These are phyloP conservation scores for Silurus asotus DNA, from an alignment of 2,113 vertebrate genomes.

Conservation along the genomic window DNA sequence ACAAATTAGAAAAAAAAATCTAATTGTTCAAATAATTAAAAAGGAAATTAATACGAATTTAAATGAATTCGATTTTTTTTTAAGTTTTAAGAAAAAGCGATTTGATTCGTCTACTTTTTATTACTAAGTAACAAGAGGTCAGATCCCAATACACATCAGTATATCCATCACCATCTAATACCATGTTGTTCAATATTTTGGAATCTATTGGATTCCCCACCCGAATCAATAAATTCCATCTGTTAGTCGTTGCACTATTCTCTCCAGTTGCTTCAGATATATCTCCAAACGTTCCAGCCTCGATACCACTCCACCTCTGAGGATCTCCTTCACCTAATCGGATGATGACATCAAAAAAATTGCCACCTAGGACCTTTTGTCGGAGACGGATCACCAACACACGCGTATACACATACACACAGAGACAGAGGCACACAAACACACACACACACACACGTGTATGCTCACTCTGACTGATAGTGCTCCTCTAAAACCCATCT, in stretches of 20 bases:
- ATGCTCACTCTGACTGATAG: constrained; percentile 72
- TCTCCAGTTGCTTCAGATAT: neutral
- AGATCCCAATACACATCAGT: neutral
- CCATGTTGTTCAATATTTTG: neutral
- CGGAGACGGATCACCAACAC: constrained; percentile 47
- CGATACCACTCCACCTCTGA: constrained; percentile 3
- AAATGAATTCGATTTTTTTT: no score
- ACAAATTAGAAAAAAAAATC: neutral
- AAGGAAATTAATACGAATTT: neutral
- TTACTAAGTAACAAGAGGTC: neutral
- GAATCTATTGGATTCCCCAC: neutral
- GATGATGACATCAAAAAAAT: constrained; percentile 62
- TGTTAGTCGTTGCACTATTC: neutral
- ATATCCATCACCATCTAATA: neutral
- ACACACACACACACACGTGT: constrained; percentile 21
- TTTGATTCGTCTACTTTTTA: neutral
- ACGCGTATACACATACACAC: constrained; percentile 54
- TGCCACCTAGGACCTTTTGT: constrained; percentile 63
- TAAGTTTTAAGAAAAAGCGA: neutral
- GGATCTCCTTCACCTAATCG: constrained; percentile 29
- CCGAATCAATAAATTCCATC: neutral
- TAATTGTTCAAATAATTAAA: neutral
- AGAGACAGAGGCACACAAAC: constrained; percentile 56
- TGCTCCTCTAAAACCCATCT: constrained; percentile 97
- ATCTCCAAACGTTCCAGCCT: neutral